Evolutionary conservation across 2,888 invertebrate species (phyloP).

Genomic region (Apamea crenata): DNA sequence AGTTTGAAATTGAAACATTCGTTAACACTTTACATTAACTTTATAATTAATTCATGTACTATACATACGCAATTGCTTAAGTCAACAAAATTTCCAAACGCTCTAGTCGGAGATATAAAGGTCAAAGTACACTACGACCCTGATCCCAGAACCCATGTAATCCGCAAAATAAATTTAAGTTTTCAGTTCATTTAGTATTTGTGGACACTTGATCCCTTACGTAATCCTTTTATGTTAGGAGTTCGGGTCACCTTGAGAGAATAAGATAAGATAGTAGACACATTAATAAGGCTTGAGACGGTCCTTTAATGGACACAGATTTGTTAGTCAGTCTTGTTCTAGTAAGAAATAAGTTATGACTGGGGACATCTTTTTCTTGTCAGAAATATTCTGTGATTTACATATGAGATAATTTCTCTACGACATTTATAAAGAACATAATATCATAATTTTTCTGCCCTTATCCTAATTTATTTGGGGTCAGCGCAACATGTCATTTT

Average conservation of each 20-base stretch:
- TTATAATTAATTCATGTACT: constrained; percentile 8
- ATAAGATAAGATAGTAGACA: constrained; percentile 25
- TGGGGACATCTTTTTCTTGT: background rate
- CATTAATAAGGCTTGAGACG: constrained; percentile 30
- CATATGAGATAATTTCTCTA: background rate
- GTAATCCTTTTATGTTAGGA: constrained; percentile 45
- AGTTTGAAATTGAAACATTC: constrained; percentile 9
- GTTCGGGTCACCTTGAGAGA: constrained; percentile 42
- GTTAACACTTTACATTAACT: background rate
- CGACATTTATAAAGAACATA: background rate
- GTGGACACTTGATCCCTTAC: constrained; percentile 32
- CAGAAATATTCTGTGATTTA: background rate
- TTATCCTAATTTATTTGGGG: too few species aligned
- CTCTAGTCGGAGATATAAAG: constrained; percentile 23
- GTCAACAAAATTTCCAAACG: constrained; percentile 4
- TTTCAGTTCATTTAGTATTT: constrained; percentile 61
- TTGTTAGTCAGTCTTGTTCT: background rate
- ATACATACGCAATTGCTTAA: background rate
- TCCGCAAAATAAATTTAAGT: constrained; percentile 65
- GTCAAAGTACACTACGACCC: constrained; percentile 23
- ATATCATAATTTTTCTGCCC: background rate
- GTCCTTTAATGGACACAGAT: background rate
- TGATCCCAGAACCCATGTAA: constrained; percentile 35
- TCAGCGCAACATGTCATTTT: background rate
- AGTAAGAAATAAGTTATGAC: background rate